Base-by-base conservation (phyloP, 1,140 invertebrate species). In the Zaprionus ghesquierei region DNA sequence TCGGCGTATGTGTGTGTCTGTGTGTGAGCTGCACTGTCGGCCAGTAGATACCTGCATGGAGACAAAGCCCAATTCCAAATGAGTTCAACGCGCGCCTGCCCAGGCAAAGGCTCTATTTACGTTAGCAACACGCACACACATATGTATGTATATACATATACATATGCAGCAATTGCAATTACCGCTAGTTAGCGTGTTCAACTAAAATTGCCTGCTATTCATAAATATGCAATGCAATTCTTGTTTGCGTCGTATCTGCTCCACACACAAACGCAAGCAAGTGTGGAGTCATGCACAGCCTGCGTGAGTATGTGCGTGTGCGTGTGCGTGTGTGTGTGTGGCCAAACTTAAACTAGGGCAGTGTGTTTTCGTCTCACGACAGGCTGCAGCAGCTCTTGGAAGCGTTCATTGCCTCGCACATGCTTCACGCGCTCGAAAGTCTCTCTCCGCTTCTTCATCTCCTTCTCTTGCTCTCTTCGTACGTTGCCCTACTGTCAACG, bases 311-410 rank as follows among this genome's bases (percentile, higher is more conserved):
- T 27, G 9, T 50, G 38, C 15, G 27, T 41, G 35, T 38, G 18
- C 46, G 41, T 65, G 29, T 46, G 22, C 33, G 13, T 54, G 29
- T 58, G 53, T 27, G 27, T 49, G 72, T 50, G 72, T 71, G 68
- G 75, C 64, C 53, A 69, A 86, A 81, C 72, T 89, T 55, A 79
- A 91, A 91, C 73, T 91, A 90, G 90, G 90, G 82, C 89, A 91
- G 75, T 91, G 89, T 91, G 90, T 81, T 91, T 91, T 74, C 76
- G 60, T 86, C 74, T 87, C 69, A 70, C 74, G 76, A 77, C 75
- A 87, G 54, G 79, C 76, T 80, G 61, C 81, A 50, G 50, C 60
- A 69, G 61, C 31, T 78, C 53, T 70, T 78, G 68, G 62, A 77
- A 74, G 44, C 65, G 55, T 69, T 72, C 75, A 61, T 76, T 73